Base-by-base conservation (phyloP, 2,888 invertebrate genomes). In the Tupiocoris notatus region DNA sequence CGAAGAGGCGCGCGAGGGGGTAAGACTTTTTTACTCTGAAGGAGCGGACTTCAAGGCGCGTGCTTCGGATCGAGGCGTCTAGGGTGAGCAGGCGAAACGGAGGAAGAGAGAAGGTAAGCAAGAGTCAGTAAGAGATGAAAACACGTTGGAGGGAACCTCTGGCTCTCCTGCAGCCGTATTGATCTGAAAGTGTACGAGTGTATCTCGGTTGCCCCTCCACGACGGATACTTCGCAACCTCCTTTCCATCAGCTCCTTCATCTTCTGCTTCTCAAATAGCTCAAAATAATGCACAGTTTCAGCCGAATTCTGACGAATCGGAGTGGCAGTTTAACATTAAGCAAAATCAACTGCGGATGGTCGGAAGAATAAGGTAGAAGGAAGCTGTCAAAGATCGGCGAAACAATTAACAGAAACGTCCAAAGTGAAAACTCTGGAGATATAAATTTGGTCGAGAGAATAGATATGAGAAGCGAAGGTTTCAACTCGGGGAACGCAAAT, bases 31-130 rank as follows among this genome's bases (percentile, higher is more conserved):
- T 64, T 64, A 23, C 25, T 18, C 24, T 25, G 64, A 64, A 64
- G 25, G 1, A 64, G 64, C 64, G 64, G 39, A 64, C 25, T 24
- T 64, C 64, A 64, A 64, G 64, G 64, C 64, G 64, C 64, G 64
- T 64, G 64, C 64, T 18, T 64, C 64, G 25, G 64, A 64, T 25
- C 64, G 64, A 64, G 64, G 64, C 24, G 64, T 24, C 64, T 64
- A 24, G 24, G 25, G 24, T 24, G 25, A 23, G 64, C 64, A 39
- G 39, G 39, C 6, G 39, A 39, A 12, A 39, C 6, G 39, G 39
- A 39, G 39, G 6, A 39, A 39, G 39, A 39, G 12, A 39, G 39
- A 39, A 12, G 39, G 12, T n/a, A 7, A 39, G 39, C 39, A 39
- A 39, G 39, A 39, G 39, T 12, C 39, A 39, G 39, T 12, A 39